phyloP scores from a whole-genome alignment of 2,113 vertebrate genomes.

The Caloenas nicobarica region DNA sequence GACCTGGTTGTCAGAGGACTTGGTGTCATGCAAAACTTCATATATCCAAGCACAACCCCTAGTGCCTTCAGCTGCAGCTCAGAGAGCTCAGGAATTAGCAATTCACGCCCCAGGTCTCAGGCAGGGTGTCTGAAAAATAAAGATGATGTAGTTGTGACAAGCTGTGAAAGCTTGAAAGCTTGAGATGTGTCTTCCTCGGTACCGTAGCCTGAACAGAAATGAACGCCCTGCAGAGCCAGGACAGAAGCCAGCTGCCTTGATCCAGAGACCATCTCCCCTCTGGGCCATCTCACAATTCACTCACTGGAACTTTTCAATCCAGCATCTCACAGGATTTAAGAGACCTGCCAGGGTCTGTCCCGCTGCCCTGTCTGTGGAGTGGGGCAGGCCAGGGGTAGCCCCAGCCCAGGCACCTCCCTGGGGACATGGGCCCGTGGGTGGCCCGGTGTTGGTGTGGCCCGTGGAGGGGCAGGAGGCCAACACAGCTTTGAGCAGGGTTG shows the following conservation, averaged over 20 bases:
- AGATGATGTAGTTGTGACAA: neutral
- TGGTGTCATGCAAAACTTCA: neutral
- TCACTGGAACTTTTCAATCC: neutral
- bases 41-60: neutral
- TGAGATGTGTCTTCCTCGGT: neutral
- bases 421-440: rapidly evolving
- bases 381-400: too few species aligned
- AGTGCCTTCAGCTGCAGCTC: neutral
- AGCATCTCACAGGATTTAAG: neutral
- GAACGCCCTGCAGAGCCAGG: neutral
- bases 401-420: neutral
- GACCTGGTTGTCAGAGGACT: neutral
- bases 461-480: neutral
- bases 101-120: neutral
- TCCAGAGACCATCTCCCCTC: neutral
- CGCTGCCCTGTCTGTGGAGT: neutral
- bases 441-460: rapidly evolving
- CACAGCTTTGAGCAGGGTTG: neutral
- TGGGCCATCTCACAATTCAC: rapidly evolving
- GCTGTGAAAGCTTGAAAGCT: neutral
- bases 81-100: neutral
- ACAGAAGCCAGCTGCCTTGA: neutral
- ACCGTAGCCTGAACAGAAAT: neutral
- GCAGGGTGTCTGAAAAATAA: neutral
- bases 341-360: neutral